Evolutionary conservation across 1,140 invertebrate genomes (phyloP).

Genomic region (Branchinecta lynchi): DNA sequence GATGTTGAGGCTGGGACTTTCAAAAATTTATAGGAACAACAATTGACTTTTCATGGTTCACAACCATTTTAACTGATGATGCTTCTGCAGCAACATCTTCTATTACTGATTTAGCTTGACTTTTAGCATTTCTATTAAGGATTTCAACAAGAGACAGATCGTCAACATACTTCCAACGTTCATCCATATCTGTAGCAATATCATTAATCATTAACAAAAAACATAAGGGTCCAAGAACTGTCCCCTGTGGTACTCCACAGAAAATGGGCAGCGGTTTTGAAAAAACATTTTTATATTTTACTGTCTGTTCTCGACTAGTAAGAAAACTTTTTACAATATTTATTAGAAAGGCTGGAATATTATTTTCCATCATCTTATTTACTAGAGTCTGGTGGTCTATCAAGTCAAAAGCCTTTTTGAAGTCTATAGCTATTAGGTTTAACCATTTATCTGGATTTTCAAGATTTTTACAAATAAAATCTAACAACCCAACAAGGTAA

Average conservation of each 20-base stretch:
- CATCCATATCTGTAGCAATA: neutral
- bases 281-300: conserved; percentile 10
- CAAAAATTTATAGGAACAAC: too few species aligned
- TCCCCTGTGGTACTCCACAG: conserved; percentile 2
- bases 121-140: too few species aligned
- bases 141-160: too few species aligned
- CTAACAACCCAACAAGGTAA: neutral
- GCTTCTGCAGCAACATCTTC: too few species aligned
- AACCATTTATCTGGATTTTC: neutral
- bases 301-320: neutral
- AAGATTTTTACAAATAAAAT: neutral
- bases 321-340: neutral
- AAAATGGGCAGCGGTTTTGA: neutral
- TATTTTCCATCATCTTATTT: neutral
- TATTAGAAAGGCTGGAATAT: neutral
- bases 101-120: too few species aligned
- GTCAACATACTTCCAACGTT: too few species aligned
- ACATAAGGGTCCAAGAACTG: neutral
- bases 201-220: neutral
- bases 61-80: too few species aligned
- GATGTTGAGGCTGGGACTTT: neutral
- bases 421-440: neutral
- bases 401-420: neutral
- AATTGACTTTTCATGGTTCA: too few species aligned
- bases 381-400: neutral